phyloP scores from a whole-genome alignment of 2,797 vertebrate genomes.

The Mus spretus region DNA sequence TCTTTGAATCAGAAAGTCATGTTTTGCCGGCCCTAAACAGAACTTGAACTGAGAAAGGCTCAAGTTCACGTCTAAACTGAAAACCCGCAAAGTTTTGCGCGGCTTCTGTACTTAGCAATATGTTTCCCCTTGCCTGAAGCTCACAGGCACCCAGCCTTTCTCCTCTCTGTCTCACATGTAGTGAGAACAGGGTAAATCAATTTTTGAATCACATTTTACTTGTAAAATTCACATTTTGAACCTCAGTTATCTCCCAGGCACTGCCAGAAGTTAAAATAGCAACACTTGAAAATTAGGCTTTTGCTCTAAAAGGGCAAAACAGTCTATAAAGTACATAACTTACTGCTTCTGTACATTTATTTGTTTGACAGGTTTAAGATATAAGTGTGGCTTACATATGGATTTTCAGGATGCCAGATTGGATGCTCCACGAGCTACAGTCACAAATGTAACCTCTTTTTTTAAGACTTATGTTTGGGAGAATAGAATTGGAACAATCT shows the following conservation, averaged over 20 bases:
- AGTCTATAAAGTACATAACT: constrained; percentile 83
- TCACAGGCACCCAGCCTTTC: constrained; percentile 85
- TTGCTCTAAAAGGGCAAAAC: constrained; percentile 82
- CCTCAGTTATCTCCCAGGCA: constrained; percentile 81
- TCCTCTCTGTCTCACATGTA: constrained; percentile 86
- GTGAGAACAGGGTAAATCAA: constrained; percentile 87
- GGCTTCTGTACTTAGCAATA: constrained; percentile 87
- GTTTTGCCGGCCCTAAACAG: constrained; percentile 86
- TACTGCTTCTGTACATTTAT: constrained; percentile 85
- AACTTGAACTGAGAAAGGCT: constrained; percentile 87
- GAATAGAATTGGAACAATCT: constrained; percentile 87
- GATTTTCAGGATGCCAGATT: constrained; percentile 86
- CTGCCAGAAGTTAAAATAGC: constrained; percentile 78
- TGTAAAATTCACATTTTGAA: constrained; percentile 88
- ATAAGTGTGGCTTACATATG: constrained; percentile 86
- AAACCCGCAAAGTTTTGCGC: constrained; percentile 86
- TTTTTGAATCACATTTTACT: constrained; percentile 88
- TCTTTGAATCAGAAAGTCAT: constrained; percentile 87
- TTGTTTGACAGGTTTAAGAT: constrained; percentile 85
- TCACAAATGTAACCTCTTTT: constrained; percentile 85
- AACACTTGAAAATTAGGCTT: constrained; percentile 83
- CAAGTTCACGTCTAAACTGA: constrained; percentile 86
- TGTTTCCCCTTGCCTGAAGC: constrained; percentile 84
- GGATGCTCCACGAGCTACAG: constrained; percentile 84
- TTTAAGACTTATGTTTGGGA: constrained; percentile 85